phyloP scores from a whole-genome alignment of 1,140 invertebrate species.

The Rhopalosiphum padi region DNA sequence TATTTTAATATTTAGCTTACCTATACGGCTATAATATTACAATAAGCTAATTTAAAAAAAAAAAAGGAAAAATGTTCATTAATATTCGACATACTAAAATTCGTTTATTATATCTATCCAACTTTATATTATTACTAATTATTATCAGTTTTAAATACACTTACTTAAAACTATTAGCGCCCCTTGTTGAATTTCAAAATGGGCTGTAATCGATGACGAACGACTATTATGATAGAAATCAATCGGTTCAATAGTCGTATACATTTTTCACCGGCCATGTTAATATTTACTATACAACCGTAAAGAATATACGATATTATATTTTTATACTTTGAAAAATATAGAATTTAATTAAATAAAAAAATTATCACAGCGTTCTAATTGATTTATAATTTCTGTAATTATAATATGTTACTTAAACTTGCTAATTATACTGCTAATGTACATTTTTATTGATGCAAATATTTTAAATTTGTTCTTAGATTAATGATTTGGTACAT shows the following conservation, averaged over 20 bases:
- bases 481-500: background rate
- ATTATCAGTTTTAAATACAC: background rate
- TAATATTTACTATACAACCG: background rate
- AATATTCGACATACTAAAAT: background rate
- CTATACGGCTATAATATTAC: background rate
- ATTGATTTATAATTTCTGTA: background rate
- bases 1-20: background rate
- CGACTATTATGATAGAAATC: background rate
- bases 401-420: background rate
- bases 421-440: background rate
- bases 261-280: background rate
- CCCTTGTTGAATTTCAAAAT: background rate
- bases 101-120: background rate
- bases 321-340: background rate
- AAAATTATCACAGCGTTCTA: background rate
- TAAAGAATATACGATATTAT: background rate
- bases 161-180: background rate
- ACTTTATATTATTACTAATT: background rate
- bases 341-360: background rate
- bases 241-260: background rate
- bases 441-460: background rate
- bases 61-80: background rate
- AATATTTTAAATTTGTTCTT: background rate
- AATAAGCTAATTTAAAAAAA: background rate
- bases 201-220: background rate